These are phyloP conservation scores for Ceratina australensis DNA, from an alignment of 1,140 invertebrate genomes.

Conservation along the genomic window DNA sequence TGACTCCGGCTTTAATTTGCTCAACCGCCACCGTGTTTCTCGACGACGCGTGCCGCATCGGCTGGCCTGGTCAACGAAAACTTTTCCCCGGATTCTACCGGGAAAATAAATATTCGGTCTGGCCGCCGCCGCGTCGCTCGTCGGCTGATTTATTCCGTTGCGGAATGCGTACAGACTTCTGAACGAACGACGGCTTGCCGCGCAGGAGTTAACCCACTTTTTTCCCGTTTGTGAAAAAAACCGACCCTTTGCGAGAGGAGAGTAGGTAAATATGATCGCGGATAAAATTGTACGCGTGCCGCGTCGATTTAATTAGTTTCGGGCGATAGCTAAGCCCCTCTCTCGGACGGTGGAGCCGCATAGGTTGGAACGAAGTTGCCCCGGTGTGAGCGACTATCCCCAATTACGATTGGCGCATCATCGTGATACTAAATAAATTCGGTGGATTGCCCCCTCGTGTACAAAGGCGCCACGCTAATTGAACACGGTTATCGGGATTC, in stretches of 20 bases:
- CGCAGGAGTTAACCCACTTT: conserved; percentile 33
- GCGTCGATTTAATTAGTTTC: too few species aligned
- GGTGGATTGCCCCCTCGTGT: too few species aligned
- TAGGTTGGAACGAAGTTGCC: too few species aligned
- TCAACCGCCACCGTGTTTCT: conserved; percentile 6
- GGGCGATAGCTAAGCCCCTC: too few species aligned
- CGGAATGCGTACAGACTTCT: conserved; percentile 30
- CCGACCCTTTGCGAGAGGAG: not conserved
- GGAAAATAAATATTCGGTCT: conserved; percentile 42
- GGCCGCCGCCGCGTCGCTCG: not conserved
- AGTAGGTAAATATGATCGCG: too few species aligned
- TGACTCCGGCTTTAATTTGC: conserved; percentile 31
- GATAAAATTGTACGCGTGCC: too few species aligned
- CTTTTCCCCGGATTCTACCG: conserved; percentile 10
- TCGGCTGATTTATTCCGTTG: conserved; percentile 43
- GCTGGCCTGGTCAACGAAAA: conserved; percentile 8
- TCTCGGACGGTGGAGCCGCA: too few species aligned
- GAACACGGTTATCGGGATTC: too few species aligned
- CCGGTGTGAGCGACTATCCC: too few species aligned
- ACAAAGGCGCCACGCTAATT: too few species aligned
- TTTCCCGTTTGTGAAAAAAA: not conserved
- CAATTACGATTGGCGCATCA: too few species aligned
- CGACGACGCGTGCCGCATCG: not conserved
- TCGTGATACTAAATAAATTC: too few species aligned
- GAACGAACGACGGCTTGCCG: conserved; percentile 20